Evolutionary conservation across 2,113 vertebrate genomes (phyloP).

Genomic region (Chaetodon trifascialis): DNA sequence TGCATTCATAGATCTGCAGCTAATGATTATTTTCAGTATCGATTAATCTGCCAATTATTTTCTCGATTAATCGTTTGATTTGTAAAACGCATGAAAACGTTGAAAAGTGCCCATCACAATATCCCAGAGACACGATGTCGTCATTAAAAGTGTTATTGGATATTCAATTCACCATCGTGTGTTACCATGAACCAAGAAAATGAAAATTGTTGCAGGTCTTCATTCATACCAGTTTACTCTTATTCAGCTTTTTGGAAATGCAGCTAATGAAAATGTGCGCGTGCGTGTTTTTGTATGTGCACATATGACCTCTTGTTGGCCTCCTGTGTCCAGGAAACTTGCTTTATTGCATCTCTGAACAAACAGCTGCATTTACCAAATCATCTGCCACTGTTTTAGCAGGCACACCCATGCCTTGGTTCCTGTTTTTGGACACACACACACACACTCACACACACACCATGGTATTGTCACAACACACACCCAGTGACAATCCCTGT

Average conservation of each 20-base stretch:
- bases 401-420: slow-evolving; percentile 65
- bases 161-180: neutral
- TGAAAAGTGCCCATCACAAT: neutral
- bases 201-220: neutral
- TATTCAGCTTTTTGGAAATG: neutral
- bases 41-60: neutral
- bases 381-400: slow-evolving; percentile 48
- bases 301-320: slow-evolving; percentile 39
- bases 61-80: neutral
- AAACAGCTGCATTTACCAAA: slow-evolving; percentile 62
- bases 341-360: slow-evolving; percentile 59
- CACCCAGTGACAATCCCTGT: slow-evolving; percentile 52
- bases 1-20: neutral
- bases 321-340: slow-evolving; percentile 58
- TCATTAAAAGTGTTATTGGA: neutral
- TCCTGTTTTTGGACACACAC: slow-evolving; percentile 61
- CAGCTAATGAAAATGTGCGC: neutral
- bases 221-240: no score
- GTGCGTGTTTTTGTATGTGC: neutral
- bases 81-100: neutral
- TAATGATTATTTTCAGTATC: neutral
- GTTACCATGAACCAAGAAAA: neutral
- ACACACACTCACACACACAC: slow-evolving; percentile 23
- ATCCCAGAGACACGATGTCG: neutral
- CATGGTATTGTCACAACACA: slow-evolving; percentile 46